A percentile compares a stretch with the other conserved stretches of the same genome.
phyloP scores from a whole-genome alignment of 2,113 vertebrate species.

The Montifringilla adamsi region DNA sequence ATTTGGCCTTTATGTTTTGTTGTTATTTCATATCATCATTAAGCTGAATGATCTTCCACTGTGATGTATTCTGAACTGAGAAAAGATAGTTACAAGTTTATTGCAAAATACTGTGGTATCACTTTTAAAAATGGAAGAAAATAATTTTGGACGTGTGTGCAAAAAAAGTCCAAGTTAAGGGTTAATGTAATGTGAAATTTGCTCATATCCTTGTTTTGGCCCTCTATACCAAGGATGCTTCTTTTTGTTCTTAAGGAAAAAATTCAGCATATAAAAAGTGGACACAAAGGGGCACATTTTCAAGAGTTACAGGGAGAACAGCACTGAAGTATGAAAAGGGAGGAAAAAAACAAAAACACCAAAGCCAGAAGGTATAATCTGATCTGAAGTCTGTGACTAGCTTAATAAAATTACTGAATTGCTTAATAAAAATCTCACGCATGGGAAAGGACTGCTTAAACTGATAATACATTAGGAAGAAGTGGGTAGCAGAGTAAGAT shows the following conservation, averaged over 20 bases:
- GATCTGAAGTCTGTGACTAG: background rate
- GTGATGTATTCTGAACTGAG: background rate
- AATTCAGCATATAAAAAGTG: background rate
- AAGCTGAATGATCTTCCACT: background rate
- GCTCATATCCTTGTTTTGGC: background rate
- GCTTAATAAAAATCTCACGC: background rate
- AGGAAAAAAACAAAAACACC: accelerated
- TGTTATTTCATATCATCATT: background rate
- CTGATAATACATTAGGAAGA: background rate
- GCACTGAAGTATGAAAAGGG: background rate
- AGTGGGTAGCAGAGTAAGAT: background rate
- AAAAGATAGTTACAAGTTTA: background rate
- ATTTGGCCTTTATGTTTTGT: background rate
- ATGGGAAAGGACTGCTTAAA: background rate
- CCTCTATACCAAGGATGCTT: background rate
- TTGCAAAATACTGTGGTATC: background rate
- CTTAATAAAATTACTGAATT: background rate
- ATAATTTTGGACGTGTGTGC: background rate
- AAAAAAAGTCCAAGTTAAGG: background rate
- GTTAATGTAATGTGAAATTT: background rate
- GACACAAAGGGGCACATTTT: background rate
- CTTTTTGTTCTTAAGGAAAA: background rate
- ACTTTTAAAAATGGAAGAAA: background rate
- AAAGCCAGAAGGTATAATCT: background rate
- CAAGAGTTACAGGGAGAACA: background rate